Percentiles rank a stretch among this genome's conserved stretches.
These are phyloP conservation scores for Phrynosoma blainvillii DNA, from an alignment of 2,113 vertebrate genomes.

Conservation along the genomic window DNA sequence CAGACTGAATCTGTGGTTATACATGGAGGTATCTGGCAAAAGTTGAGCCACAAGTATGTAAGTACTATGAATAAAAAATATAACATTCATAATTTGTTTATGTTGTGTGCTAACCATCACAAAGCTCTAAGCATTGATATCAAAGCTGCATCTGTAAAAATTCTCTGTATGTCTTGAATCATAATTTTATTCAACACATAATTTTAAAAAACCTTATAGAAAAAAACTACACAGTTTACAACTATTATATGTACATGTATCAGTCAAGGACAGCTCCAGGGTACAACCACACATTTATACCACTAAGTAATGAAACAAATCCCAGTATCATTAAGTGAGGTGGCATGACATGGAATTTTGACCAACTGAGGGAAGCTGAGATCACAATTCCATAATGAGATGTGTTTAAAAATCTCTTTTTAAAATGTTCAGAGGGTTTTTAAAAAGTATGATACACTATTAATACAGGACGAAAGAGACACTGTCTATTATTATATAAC, in stretches of 20 bases:
- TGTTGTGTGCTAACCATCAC: constrained; percentile 64
- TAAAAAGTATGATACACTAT: too few relatives aligned
- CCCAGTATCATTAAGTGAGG: background rate
- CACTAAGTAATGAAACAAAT: background rate
- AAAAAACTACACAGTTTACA: constrained; percentile 49
- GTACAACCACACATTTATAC: background rate
- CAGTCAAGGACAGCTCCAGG: background rate
- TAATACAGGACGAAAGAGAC: background rate
- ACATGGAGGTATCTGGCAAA: constrained; percentile 70
- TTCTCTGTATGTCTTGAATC: constrained; percentile 51
- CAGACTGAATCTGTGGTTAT: constrained; percentile 68
- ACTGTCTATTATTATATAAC: constrained; percentile 42
- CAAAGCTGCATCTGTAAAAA: constrained; percentile 56
- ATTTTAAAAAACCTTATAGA: constrained; percentile 49
- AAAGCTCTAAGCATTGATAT: constrained; percentile 50
- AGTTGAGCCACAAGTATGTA: constrained; percentile 68
- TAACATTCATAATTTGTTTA: constrained; percentile 70
- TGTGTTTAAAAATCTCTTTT: background rate
- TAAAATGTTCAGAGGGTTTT: background rate
- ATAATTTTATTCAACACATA: constrained; percentile 55
- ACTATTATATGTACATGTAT: constrained; percentile 8
- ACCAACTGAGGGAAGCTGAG: background rate
- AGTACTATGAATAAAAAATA: constrained; percentile 47
- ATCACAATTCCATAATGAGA: background rate
- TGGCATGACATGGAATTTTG: background rate